These are phyloP conservation scores for Chelon labrosus DNA, from an alignment of 2,797 vertebrate genomes.

Conservation along the genomic window DNA sequence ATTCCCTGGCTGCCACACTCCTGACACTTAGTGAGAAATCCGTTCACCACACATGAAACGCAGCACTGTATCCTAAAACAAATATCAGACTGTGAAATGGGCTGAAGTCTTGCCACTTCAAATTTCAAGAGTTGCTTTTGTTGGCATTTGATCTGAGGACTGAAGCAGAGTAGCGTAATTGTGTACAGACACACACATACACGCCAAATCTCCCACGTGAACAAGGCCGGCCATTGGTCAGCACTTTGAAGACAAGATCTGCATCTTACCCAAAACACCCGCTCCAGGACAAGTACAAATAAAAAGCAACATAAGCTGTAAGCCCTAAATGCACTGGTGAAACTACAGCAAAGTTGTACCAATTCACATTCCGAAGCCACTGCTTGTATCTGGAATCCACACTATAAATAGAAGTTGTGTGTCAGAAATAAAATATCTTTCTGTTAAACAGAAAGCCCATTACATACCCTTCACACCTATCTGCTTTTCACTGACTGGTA, in stretches of 20 bases:
- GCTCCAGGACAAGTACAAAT: constrained; percentile 58
- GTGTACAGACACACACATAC: constrained; percentile 64
- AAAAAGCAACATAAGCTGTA: constrained; percentile 56
- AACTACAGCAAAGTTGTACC: constrained; percentile 52
- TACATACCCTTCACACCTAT: neutral
- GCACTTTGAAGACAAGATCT: constrained; percentile 74
- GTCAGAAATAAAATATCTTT: constrained; percentile 1
- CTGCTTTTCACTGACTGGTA: constrained; percentile 7
- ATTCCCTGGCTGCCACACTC: constrained; percentile 55
- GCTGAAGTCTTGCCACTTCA: constrained; percentile 79
- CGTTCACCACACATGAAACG: constrained; percentile 71
- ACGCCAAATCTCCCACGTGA: constrained; percentile 63
- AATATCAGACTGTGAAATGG: constrained; percentile 71
- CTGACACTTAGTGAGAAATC: constrained; percentile 65
- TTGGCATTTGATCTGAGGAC: constrained; percentile 83
- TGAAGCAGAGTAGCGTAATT: constrained; percentile 70
- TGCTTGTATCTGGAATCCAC: constrained; percentile 32
- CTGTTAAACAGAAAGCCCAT: neutral
- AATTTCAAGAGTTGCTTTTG: constrained; percentile 80
- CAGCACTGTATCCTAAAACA: constrained; percentile 78
- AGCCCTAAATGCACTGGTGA: constrained; percentile 43
- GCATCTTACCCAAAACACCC: constrained; percentile 70
- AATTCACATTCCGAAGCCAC: constrained; percentile 13
- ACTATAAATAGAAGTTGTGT: neutral
- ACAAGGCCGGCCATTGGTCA: constrained; percentile 63